Percentiles rank a stretch among this genome's conserved stretches.
These are phyloP conservation scores for Cheilosia scutellata DNA, from an alignment of 2,888 invertebrate species.

Conservation along the genomic window DNA sequence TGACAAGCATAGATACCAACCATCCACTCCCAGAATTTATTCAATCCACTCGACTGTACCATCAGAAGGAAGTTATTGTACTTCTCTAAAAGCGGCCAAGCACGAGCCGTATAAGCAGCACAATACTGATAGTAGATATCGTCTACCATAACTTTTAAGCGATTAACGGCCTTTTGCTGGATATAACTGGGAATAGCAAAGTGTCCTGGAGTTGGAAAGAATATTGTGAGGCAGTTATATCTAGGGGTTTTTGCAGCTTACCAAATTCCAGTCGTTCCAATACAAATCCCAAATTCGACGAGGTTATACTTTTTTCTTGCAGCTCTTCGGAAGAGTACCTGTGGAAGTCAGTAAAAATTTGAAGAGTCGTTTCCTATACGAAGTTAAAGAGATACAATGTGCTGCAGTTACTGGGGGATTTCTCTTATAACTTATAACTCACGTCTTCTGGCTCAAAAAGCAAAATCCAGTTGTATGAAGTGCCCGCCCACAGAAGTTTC, in stretches of 20 bases:
- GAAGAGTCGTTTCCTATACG: slow-evolving; percentile 75
- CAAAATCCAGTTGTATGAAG: slow-evolving; percentile 88
- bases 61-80: slow-evolving; percentile 86
- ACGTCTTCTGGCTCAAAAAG: slow-evolving; percentile 86
- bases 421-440: neutral
- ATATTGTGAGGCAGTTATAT: too few relatives aligned
- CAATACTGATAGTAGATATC: slow-evolving; percentile 88
- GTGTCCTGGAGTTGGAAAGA: slow-evolving; percentile 84
- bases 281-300: slow-evolving; percentile 86
- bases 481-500: slow-evolving; percentile 87
- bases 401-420: too few relatives aligned
- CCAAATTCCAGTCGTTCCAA: slow-evolving; percentile 88
- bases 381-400: neutral
- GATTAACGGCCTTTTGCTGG: slow-evolving; percentile 85
- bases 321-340: slow-evolving; percentile 76
- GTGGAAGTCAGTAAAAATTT: slow-evolving; percentile 76
- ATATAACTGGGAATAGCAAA: slow-evolving; percentile 88
- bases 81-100: slow-evolving; percentile 86
- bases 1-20: slow-evolving; percentile 60
- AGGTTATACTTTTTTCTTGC: slow-evolving; percentile 83
- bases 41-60: slow-evolving; percentile 87
- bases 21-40: slow-evolving; percentile 87
- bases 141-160: slow-evolving; percentile 87
- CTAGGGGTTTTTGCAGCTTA: slow-evolving; percentile 77
- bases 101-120: slow-evolving; percentile 86